phyloP scores from a whole-genome alignment of 53 echinoderm and acorn worm genomes.

The Echinometra lucunter region DNA sequence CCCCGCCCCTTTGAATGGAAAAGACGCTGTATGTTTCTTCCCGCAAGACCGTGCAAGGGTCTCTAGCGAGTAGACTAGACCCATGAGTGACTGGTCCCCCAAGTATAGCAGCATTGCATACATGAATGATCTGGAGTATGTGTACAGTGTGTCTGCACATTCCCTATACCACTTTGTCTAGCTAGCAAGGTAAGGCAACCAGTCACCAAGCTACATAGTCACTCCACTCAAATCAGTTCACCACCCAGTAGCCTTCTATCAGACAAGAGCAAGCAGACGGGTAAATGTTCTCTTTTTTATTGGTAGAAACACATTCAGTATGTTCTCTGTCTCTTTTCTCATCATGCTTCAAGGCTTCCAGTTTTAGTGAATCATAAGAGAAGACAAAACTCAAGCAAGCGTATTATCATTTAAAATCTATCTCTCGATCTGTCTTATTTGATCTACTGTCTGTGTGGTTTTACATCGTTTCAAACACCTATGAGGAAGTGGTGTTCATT shows the following conservation, averaged over 20 bases:
- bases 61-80: slow-evolving; percentile 16
- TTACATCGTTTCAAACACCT: slow-evolving; percentile 30
- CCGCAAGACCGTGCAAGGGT: background rate
- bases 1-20: too few species aligned
- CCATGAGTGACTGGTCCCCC: slow-evolving; percentile 29
- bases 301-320: background rate
- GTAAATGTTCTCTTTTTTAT: slow-evolving; percentile 18
- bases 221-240: too few species aligned
- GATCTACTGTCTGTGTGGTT: background rate
- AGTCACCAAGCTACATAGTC: background rate
- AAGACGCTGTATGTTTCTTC: background rate
- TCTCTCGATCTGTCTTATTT: background rate
- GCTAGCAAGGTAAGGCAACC: background rate
- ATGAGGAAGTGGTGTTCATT: slow-evolving; percentile 28
- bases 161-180: background rate
- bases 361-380: background rate
- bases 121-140: slow-evolving; percentile 58
- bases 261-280: background rate
- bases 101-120: slow-evolving; percentile 52
- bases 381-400: slow-evolving; percentile 40
- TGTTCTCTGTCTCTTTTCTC: background rate
- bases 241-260: background rate
- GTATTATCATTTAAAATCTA: slow-evolving; percentile 14
- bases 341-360: background rate
- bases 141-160: slow-evolving; percentile 26